Percentiles rank a stretch among this genome's conserved stretches.
Conservation (phyloP, 2,797 vertebrate genomes). For the Lepus townsendii region DNA sequence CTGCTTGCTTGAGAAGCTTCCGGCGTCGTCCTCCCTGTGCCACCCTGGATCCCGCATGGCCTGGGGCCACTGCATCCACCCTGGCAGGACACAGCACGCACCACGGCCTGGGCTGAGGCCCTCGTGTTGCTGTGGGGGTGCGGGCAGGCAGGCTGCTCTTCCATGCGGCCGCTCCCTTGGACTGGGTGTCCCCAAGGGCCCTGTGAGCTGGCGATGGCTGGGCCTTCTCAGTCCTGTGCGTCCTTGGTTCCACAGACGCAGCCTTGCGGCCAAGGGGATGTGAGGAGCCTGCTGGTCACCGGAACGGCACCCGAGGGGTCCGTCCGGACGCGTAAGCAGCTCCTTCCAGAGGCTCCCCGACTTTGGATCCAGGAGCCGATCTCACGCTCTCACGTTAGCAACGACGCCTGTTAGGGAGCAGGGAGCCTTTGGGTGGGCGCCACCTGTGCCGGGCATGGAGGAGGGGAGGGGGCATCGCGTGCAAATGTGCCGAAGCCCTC, state of each 20-base stretch:
- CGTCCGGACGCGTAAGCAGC: accelerated
- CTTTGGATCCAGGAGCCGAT: background rate
- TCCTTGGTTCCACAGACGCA: too few relatives aligned
- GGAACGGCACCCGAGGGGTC: too few relatives aligned
- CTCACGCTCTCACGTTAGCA: background rate
- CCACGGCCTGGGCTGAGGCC: accelerated
- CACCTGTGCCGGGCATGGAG: accelerated
- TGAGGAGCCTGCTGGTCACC: accelerated
- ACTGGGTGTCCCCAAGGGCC: background rate
- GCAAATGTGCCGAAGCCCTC: accelerated
- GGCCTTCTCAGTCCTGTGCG: background rate
- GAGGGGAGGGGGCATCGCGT: accelerated
- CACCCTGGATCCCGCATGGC: accelerated
- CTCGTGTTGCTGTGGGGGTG: accelerated
- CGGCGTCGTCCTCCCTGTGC: background rate
- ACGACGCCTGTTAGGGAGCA: accelerated
- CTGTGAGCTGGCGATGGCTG: background rate
- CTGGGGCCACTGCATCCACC: background rate
- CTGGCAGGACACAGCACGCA: accelerated
- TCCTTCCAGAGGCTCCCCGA: accelerated
- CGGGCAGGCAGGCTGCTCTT: background rate
- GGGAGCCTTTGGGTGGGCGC: too few relatives aligned
- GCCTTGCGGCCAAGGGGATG: background rate
- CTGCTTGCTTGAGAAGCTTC: background rate
- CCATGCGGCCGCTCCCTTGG: background rate